Evolutionary conservation across 2,888 invertebrate species (phyloP).

Genomic region (Chymomyza caudatula): DNA sequence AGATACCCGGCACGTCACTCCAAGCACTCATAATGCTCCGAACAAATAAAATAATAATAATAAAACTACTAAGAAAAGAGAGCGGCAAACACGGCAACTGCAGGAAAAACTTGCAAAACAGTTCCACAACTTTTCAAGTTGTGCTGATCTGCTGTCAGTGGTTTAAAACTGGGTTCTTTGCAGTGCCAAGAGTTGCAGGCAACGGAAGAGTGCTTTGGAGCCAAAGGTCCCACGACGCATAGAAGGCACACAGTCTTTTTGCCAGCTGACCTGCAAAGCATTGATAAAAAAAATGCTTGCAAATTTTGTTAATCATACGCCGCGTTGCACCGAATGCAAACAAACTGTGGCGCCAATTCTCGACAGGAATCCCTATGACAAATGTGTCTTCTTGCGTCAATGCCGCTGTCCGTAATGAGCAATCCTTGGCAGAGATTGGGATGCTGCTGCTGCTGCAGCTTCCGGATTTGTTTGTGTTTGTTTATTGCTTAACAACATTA

Average conservation of each 20-base stretch:
- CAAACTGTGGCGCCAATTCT: not conserved
- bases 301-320: conserved; percentile 61
- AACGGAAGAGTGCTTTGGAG: no score
- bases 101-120: not conserved
- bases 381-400: conserved; percentile 26
- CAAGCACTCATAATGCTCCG: not conserved
- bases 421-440: not conserved
- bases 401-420: not conserved
- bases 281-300: conserved; percentile 46
- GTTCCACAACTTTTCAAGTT: not conserved
- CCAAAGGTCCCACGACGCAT: no score
- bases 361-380: conserved; percentile 20
- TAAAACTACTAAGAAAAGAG: conserved; percentile 12
- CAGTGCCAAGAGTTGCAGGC: no score
- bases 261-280: no score
- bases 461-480: not conserved
- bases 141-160: not conserved
- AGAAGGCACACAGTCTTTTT: no score
- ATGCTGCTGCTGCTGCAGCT: not conserved
- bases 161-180: not conserved
- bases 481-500: not conserved
- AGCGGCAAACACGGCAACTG: not conserved
- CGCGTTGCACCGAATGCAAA: conserved; percentile 42
- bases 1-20: not conserved
- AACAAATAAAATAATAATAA: conserved; percentile 26